Evolutionary conservation across 2,113 vertebrate genomes (phyloP).

Genomic region (Neolamprologus caudopunctatus): DNA sequence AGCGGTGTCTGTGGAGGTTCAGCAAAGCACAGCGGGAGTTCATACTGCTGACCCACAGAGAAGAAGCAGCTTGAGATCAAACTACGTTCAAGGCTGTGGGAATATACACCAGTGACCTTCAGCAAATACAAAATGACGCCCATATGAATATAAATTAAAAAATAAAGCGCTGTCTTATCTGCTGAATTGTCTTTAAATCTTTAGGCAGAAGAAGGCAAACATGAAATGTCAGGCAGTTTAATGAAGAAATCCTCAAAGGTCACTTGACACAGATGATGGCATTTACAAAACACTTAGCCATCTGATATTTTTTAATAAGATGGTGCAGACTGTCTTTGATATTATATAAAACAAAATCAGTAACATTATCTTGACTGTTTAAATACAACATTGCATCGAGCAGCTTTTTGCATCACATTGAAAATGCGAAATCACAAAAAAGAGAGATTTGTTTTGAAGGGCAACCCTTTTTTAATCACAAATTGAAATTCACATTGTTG

Average conservation of each 20-base stretch:
- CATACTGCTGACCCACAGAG: neutral
- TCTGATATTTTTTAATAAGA: neutral
- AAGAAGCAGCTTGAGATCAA: neutral
- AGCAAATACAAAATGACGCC: neutral
- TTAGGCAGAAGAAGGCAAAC: neutral
- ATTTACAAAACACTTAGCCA: neutral
- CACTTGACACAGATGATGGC: neutral
- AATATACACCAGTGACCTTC: neutral
- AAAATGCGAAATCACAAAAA: neutral
- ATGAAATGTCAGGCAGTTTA: neutral
- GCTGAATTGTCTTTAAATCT: neutral
- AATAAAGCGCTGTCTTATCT: neutral
- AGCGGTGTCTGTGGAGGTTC: neutral
- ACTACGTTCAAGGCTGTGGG: neutral
- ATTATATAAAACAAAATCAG: neutral
- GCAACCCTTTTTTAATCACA: neutral
- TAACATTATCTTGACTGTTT: neutral
- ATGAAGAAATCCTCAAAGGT: conserved; percentile 20
- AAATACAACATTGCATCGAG: neutral
- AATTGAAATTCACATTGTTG: neutral
- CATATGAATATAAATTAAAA: neutral
- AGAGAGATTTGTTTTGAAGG: neutral
- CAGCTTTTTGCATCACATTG: neutral
- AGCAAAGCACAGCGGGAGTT: neutral
- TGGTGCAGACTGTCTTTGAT: neutral